These are phyloP conservation scores for Monoplex corrugatus DNA, from an alignment of 2,888 invertebrate species.

Conservation along the genomic window DNA sequence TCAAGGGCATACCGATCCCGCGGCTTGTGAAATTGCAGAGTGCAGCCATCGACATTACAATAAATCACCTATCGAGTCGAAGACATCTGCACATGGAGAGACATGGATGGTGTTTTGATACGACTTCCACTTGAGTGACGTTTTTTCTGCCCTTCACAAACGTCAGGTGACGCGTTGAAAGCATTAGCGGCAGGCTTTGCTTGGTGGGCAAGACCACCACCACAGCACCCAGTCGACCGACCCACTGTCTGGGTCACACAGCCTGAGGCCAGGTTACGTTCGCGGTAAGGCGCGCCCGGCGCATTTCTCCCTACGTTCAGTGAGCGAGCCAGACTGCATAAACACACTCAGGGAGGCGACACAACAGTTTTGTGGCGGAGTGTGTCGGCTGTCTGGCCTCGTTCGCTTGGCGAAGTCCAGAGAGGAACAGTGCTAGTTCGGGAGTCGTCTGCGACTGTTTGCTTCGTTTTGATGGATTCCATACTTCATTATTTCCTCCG, in stretches of 20 bases:
- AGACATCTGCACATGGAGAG: too few relatives aligned
- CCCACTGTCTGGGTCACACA: conserved; percentile 25
- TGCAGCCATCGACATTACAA: too few relatives aligned
- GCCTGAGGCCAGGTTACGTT: conserved; percentile 9
- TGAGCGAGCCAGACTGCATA: conserved; percentile 13
- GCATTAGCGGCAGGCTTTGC: not conserved
- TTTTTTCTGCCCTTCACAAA: too few relatives aligned
- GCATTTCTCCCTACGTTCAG: conserved; percentile 7
- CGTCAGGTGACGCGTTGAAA: not conserved
- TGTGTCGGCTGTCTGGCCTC: conserved; percentile 27
- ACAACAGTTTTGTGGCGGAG: conserved; percentile 28
- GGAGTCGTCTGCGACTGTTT: too few relatives aligned
- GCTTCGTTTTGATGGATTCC: not conserved
- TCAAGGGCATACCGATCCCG: too few relatives aligned
- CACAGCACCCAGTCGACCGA: not conserved
- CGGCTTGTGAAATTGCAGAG: not conserved
- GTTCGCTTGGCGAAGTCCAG: not conserved
- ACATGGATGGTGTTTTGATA: not conserved
- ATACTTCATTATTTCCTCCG: not conserved
- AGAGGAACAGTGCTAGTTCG: not conserved
- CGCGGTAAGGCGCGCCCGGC: not conserved
- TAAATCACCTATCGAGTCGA: too few relatives aligned
- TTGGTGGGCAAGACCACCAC: not conserved
- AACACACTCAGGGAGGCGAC: conserved; percentile 33
- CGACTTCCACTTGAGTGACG: too few relatives aligned